Conservation (phyloP, 2,888 invertebrate species). For the Sepioteuthis lessoniana region DNA sequence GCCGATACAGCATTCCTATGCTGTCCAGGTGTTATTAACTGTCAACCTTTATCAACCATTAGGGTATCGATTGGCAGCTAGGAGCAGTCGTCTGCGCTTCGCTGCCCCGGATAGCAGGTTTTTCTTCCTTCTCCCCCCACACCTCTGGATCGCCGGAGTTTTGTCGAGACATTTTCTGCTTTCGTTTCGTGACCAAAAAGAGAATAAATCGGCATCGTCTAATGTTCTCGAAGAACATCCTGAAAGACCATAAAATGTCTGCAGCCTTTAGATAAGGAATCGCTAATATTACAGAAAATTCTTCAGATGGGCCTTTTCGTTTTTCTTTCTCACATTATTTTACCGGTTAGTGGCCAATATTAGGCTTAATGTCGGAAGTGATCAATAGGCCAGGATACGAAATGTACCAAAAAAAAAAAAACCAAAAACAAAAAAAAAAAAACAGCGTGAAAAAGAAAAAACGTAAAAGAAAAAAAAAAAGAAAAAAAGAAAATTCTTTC, state of each 20-base stretch:
- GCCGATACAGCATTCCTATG: constrained; percentile 4
- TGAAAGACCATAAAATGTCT: neutral
- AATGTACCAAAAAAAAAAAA: neutral
- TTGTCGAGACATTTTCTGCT: neutral
- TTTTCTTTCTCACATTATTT: neutral
- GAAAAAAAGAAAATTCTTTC: no score
- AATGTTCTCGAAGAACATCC: constrained; percentile 20
- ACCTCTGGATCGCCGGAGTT: neutral
- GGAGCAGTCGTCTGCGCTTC: neutral
- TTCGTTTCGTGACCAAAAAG: neutral
- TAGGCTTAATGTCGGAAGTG: neutral
- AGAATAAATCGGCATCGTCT: neutral
- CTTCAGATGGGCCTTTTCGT: neutral
- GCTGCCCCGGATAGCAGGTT: neutral
- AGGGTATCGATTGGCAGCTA: neutral
- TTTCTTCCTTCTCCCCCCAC: neutral
- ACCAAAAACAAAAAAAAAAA: neutral
- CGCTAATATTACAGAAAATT: neutral
- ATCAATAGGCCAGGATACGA: neutral
- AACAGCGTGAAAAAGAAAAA: neutral
- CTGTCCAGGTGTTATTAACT: constrained; percentile 33
- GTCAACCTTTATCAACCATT: constrained; percentile 21
- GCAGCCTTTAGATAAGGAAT: neutral
- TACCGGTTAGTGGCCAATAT: neutral
- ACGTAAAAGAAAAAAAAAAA: neutral